Evolutionary conservation across 2,797 vertebrate species (phyloP), one percentile per base, ranked within the genome.

Genomic region (Lutjanus argentimaculatus): DNA sequence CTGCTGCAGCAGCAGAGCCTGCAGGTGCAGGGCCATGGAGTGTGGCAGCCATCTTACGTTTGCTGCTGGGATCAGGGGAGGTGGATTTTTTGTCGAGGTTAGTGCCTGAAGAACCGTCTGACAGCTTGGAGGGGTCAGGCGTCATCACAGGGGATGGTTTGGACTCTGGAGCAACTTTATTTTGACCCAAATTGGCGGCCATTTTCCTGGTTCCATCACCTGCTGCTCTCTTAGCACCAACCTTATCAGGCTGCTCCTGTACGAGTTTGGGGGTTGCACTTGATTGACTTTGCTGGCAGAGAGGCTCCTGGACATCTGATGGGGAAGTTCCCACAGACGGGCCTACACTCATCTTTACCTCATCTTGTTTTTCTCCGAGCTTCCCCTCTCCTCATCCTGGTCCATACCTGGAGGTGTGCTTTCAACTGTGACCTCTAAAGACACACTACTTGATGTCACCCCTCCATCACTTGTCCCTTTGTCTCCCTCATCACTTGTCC

Each of bases 341-440:
- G 45, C 82, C 85, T 17, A 75, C 36, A 13, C 49, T 83, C 53
- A 63, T 67, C 40, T 83, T 89, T 72, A 77, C 68, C 15, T 88
- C 82, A 16, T 91, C 88, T 17, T 80, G 78, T 62, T 87, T 92
- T 70, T 86, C 87, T 64, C 48, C 78, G 9, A 61, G 52, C 46
- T 68, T 67, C 63, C 58, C 55, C 55, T 83, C 5, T 72, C 87
- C 36, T 90, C 90, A 56, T 91, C 91, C 66, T 70, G 88, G 40
- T 92, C 88, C 58, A 87, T 72, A 68, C 59, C 81, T 15, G 66
- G n/a, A 2, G 88, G 88, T 8, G 83, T 88, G 46, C 80, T 95
- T 89, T 96, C 95, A 82, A 96, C 93, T 1, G 91, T 95, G 56
- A 96, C 93, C 75, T 96, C 95, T 77, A 95, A 93, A 63, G 96